These are phyloP conservation scores for Lysiphlebus fabarum DNA, from an alignment of 1,140 invertebrate genomes.

Conservation along the genomic window DNA sequence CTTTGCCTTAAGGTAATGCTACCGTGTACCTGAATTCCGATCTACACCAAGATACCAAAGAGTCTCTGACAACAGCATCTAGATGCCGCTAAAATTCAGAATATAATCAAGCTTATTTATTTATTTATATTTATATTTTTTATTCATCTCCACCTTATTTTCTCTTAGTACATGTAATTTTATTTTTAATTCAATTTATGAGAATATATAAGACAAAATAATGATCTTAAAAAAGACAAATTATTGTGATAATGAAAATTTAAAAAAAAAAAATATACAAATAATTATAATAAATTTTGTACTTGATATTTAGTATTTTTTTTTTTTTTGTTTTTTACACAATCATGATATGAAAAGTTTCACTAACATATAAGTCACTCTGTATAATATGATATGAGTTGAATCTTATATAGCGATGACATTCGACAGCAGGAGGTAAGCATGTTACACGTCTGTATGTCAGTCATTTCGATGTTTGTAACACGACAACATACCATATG, in stretches of 20 bases:
- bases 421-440: constrained; percentile 18
- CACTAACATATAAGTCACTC: too few relatives aligned
- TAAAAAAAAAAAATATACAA: too few relatives aligned
- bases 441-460: constrained; percentile 18
- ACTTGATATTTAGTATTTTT: too few relatives aligned
- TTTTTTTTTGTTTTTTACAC: too few relatives aligned
- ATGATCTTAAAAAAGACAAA: too few relatives aligned
- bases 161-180: neutral
- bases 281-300: too few relatives aligned
- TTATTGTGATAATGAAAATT: too few relatives aligned
- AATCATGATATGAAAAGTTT: too few relatives aligned
- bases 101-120: constrained; percentile 6
- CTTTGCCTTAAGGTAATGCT: constrained; percentile 49
- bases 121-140: neutral
- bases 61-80: constrained; percentile 16
- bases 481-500: neutral
- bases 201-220: too few relatives aligned
- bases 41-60: constrained; percentile 48
- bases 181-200: too few relatives aligned
- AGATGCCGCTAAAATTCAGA: constrained; percentile 18
- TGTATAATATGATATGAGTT: too few relatives aligned
- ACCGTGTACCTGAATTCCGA: constrained; percentile 56
- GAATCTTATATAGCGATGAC: constrained; percentile 7
- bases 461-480: constrained; percentile 12
- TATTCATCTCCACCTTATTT: constrained; percentile 11